These are phyloP conservation scores for Elegia similella DNA, from an alignment of 2,888 invertebrate species.

Conservation along the genomic window DNA sequence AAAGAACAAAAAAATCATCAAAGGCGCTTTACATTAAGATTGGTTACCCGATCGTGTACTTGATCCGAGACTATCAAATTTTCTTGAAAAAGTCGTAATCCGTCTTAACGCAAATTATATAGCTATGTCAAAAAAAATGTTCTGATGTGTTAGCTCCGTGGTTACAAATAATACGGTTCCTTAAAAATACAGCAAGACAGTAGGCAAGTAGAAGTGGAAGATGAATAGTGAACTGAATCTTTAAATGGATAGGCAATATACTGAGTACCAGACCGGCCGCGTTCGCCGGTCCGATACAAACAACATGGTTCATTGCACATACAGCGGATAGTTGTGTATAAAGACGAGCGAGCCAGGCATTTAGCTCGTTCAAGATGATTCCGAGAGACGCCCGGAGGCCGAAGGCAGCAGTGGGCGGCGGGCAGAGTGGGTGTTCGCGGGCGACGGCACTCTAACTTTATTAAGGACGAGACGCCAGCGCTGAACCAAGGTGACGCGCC, in stretches of 20 bases:
- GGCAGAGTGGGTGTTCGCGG: constrained; percentile 50
- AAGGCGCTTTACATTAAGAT: background rate
- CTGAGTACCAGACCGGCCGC: constrained; percentile 14
- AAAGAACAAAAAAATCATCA: background rate
- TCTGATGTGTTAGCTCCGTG: no score
- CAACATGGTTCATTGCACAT: constrained; percentile 43
- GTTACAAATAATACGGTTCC: no score
- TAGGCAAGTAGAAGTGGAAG: background rate
- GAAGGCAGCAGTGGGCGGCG: constrained; percentile 50
- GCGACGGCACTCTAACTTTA: constrained; percentile 72
- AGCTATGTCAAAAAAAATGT: no score
- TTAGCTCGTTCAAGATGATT: constrained; percentile 59
- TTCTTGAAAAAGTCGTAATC: background rate
- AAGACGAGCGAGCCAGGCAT: constrained; percentile 49
- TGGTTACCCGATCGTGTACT: background rate
- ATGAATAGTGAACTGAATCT: constrained; percentile 1
- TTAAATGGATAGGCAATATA: constrained; percentile 51
- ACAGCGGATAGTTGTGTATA: constrained; percentile 46
- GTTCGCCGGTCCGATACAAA: constrained; percentile 24
- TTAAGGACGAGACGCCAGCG: constrained; percentile 66
- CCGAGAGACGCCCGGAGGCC: constrained; percentile 46
- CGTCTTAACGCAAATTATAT: no score
- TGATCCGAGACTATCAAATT: background rate
- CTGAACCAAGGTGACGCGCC: constrained; percentile 77
- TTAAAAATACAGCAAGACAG: background rate